Evolutionary conservation across 1,140 invertebrate genomes (phyloP), one percentile per base, ranked within the genome.

Genomic region (Daktulosphaira vitifoliae): DNA sequence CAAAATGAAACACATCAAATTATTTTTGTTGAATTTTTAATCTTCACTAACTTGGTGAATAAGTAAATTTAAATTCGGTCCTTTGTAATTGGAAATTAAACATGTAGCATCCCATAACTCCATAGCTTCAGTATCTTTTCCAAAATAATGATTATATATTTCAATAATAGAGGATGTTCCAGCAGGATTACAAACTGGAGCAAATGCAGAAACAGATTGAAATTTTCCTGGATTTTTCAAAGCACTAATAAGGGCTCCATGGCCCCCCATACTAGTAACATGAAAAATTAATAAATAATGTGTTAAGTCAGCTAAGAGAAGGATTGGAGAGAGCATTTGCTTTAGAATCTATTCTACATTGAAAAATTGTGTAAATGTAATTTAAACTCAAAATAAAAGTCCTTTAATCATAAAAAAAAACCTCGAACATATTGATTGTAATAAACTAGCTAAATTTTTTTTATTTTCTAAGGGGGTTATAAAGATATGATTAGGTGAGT

Each of bases 151-250:
- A 8, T 48, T 62, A 66, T 98, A 90, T 13, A 89, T 90, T 74
- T 91, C 25, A 22, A 25, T 25, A 49, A 62, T 39, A n/a, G 11
- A 18, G 2, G 82, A 80, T 71, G 87, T 87, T 44, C 84, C 76
- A 13, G 78, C 81, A 0, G 95, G 94, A 78, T 98, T 95, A 52
- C 85, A 85, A 72, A 99, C 98, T 0, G 96, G 94, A 25, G 96
- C 84, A 82, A 99, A 98, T n/a, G 92, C 92, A 66, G 93, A 96
- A 0, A 96, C 92, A 44, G 88, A 88, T 69, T 83, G 82, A 75
- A 92, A 99, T 65, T 88, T 77, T 6, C 88, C 88, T 18, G 94
- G 95, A 76, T 96, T 96, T 75, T 93, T 92, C 16, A 99, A 75
- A 16, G 89, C 87, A 75, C 89, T 90, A 33, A 95, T 87, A 20